These are phyloP conservation scores for Scaptomyza montana DNA, from an alignment of 1,140 invertebrate genomes.

Conservation along the genomic window DNA sequence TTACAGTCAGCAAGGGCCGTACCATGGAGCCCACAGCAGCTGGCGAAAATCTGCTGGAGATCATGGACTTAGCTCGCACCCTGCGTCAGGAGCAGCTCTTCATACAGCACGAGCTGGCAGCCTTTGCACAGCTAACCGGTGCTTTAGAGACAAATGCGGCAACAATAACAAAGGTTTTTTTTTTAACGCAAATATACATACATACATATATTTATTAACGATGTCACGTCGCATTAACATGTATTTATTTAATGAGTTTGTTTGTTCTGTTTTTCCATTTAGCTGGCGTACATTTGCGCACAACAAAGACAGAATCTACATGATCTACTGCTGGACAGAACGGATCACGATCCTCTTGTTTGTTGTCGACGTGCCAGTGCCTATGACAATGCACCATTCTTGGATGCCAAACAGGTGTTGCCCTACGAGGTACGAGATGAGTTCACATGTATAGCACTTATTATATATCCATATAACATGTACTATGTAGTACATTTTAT, in stretches of 20 bases:
- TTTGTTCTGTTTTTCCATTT: constrained; percentile 53
- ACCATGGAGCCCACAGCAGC: constrained; percentile 77
- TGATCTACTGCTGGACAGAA: constrained; percentile 89
- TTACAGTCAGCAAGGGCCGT: constrained; percentile 27
- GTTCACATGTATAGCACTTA: no score
- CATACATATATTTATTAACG: not conserved
- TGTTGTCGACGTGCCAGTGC: constrained; percentile 91
- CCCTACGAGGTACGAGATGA: constrained; percentile 87
- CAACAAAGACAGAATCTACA: constrained; percentile 94
- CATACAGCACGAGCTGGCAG: constrained; percentile 79
- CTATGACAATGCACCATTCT: constrained; percentile 91
- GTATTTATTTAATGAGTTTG: not conserved
- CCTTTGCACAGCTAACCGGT: constrained; percentile 71
- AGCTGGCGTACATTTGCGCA: constrained; percentile 94
- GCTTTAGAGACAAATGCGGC: constrained; percentile 72
- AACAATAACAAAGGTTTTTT: not conserved
- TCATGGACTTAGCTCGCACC: constrained; percentile 82
- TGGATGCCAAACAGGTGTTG: constrained; percentile 94
- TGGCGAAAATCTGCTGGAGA: constrained; percentile 78
- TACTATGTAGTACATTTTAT: no score
- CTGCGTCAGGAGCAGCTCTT: constrained; percentile 82
- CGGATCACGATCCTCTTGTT: constrained; percentile 89
- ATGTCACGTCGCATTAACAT: constrained; percentile 18
- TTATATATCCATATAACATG: no score
- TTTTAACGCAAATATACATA: constrained; percentile 1